Conservation (phyloP, 2,888 invertebrate species). For the Eupithecia vulgata region DNA sequence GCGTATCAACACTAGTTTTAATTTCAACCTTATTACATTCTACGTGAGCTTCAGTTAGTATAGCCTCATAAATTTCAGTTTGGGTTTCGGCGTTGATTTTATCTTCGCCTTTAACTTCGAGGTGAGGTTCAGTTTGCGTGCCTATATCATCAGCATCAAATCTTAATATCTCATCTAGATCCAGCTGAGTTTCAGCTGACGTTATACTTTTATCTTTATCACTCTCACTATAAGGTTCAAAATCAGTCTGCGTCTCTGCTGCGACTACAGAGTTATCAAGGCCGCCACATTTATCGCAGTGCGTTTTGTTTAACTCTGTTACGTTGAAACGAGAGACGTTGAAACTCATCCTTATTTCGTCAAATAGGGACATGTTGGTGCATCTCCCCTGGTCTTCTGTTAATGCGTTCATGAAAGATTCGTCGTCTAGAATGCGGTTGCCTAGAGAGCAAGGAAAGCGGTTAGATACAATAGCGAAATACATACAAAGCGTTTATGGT, state of each 20-base stretch:
- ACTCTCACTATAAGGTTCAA: conserved; percentile 11
- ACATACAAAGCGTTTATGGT: not conserved
- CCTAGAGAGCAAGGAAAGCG: conserved; percentile 56
- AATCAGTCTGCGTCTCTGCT: conserved; percentile 57
- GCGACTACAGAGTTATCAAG: conserved; percentile 49
- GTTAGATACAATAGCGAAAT: conserved; percentile 9
- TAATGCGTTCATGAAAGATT: conserved; percentile 67
- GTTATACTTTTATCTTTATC: conserved; percentile 22
- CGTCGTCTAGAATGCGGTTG: conserved; percentile 71
- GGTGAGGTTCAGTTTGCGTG: conserved; percentile 43
- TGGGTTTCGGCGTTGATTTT: conserved; percentile 43
- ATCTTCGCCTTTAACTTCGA: conserved; percentile 32
- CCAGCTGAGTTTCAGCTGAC: conserved; percentile 23
- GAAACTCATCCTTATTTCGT: conserved; percentile 75
- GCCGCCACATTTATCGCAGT: conserved; percentile 46
- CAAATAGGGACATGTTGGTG: conserved; percentile 74
- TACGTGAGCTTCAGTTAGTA: not conserved
- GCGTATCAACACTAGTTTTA: conserved; percentile 40
- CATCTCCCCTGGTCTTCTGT: conserved; percentile 69
- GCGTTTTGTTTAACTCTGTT: conserved; percentile 48
- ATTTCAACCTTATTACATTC: conserved; percentile 9
- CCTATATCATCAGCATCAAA: conserved; percentile 11
- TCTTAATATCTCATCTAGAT: not conserved
- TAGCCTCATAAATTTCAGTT: conserved; percentile 42
- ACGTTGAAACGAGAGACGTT: conserved; percentile 60